These are phyloP conservation scores for Malacosoma neustria DNA, from an alignment of 2,888 invertebrate genomes.

Conservation along the genomic window DNA sequence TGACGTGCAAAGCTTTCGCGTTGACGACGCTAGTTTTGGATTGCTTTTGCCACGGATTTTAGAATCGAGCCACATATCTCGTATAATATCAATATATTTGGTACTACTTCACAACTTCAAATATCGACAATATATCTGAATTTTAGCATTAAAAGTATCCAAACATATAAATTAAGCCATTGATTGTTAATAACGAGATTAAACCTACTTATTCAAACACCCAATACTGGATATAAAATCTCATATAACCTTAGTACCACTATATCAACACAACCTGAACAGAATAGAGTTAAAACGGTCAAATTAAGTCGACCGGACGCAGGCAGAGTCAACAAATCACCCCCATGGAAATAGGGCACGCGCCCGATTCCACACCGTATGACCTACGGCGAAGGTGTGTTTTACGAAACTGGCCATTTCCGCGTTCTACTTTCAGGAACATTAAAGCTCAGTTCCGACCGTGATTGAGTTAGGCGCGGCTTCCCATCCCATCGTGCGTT, in stretches of 20 bases:
- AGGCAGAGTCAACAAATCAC: slow-evolving; percentile 35
- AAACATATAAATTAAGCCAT: too few species aligned
- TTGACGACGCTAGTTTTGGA: too few species aligned
- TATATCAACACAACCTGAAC: not conserved
- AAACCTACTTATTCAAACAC: not conserved
- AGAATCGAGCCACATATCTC: too few species aligned
- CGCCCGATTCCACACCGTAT: not conserved
- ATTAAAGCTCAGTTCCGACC: slow-evolving; percentile 46
- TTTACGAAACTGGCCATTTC: slow-evolving; percentile 31
- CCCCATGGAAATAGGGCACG: slow-evolving; percentile 16
- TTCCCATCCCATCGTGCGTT: slow-evolving; percentile 27
- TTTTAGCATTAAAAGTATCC: too few species aligned
- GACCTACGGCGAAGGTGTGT: slow-evolving; percentile 19
- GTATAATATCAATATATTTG: too few species aligned
- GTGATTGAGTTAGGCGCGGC: slow-evolving; percentile 63
- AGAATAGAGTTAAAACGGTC: slow-evolving; percentile 20
- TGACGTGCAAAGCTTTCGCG: too few species aligned
- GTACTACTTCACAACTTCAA: too few species aligned
- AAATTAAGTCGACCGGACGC: slow-evolving; percentile 30
- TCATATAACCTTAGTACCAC: not conserved
- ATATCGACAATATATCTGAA: too few species aligned
- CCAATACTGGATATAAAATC: not conserved
- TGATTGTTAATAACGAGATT: too few species aligned
- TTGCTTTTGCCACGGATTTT: too few species aligned
- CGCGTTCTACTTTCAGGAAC: slow-evolving; percentile 54